Base-by-base conservation (phyloP, 2,888 invertebrate genomes). In the Stegana nigrithorax region DNA sequence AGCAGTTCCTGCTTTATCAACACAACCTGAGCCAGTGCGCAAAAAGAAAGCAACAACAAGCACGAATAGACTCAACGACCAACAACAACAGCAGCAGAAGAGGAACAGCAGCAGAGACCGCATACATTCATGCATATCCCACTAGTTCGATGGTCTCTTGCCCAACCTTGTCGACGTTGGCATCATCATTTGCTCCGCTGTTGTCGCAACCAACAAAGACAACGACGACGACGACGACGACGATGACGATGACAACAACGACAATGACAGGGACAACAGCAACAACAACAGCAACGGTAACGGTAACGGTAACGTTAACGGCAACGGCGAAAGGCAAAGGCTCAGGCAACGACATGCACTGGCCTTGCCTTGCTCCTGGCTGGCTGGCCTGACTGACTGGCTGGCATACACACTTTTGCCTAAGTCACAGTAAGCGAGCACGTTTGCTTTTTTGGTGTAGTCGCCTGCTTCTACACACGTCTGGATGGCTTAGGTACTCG, bases 241-340 rank as follows among this genome's bases (percentile, higher is more conserved):
- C 44, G 17, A 42, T 58, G 57, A 59, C 57, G 50, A 45, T 44
- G 25, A 50, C 63, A 63, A 50, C 60, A 45, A 47, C 57, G 62
- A 58, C 61, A 63, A 63, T 44, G 67, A 67, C 63, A 63, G 55
- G 55, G 14, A 65, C 60, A 42, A 47, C 65, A 65, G 59, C 53
- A 53, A 50, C 67, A 60, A 59, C 56, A 67, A 66, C 65, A 72
- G 29, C 29, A 29, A 10, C 29, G 10, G 29, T 7, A 29, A 10
- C 29, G 29, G 29, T 10, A 29, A 10, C 29, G 10, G 39, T 3
- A 39, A 10, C 39, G 17, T 4, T 17, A 39, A n/a, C 39, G 17
- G 1, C 39, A 39, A 10, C 39, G 14, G 17, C 12, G 17, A n/a
- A 5, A 39, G 17, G 17, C n/a, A 10, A 29, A 39, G 14, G 17